Evolutionary conservation across 1,140 invertebrate species (phyloP), one percentile per base, ranked within the genome.

Genomic region (Pogonomyrmex barbatus): DNA sequence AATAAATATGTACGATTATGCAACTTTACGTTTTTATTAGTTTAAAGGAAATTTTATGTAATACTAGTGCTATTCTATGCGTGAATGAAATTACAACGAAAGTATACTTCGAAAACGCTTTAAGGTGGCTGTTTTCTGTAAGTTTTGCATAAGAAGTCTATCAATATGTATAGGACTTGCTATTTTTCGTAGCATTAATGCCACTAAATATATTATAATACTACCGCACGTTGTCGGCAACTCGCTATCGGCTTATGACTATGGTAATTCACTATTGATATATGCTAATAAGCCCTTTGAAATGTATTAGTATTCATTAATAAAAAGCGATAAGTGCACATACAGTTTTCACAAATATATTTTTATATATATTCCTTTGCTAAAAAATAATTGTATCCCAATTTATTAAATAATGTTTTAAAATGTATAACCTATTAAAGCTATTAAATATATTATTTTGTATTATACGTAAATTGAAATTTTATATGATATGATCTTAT

Each of bases 281-380:
- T 71, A 82, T 71, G 78, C 65, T 71, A 82, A 82, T 36, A 24
- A 58, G 4, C 24, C 10, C 24, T 67, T 82, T 82, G 52, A 71
- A 63, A 58, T 82, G 24, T 56, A n/a, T n/a, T n/a, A n/a, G n/a
- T n/a, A 71, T 82, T 82, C 65, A 56, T 82, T 71, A 82, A 58
- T 71, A 71, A 14, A 30, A 36, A 42, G 10, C 52, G 17, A 58
- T 82, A 71, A 71, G 52, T 71, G 50, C 42, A 42, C 36, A 36
- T 10, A 39, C 9, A 45, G 6, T 56, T 82, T 82, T 45, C 65
- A 56, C 36, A 36, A 79, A 14, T 52, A 52, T 60, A 36, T n/a
- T 58, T 58, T 12, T 39, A 65, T 30, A 47, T 24, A 24, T 63
- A 52, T 45, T 10, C 24, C 1, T 9, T 67, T 9, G 3, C 30